Evolutionary conservation across 2,113 vertebrate species (phyloP), one percentile per base, ranked within the genome.

Genomic region (Lepisosteus oculatus): DNA sequence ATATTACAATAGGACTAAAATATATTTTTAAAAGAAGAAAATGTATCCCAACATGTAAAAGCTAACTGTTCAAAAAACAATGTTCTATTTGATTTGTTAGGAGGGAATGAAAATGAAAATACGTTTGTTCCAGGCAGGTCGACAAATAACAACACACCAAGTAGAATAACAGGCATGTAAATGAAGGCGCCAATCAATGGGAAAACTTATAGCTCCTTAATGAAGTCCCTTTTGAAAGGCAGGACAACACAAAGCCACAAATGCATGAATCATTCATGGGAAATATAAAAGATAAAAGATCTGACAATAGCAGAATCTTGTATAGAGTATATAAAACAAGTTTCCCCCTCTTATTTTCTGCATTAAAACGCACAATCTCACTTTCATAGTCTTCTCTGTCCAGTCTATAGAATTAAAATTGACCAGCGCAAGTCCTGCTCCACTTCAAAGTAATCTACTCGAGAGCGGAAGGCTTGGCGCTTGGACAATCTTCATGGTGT

Each of bases 181-280:
- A 89, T 82, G 84, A 87, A 87, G 82, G 74, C 83, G 83, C 75
- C 81, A 76, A 81, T 92, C 91, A 93, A 93, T 92, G 87, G 89
- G 87, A 82, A 92, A 92, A 93, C 91, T 87, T 93, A 91, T 83
- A 91, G 90, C 89, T 94, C 93, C 89, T 90, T 93, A 93, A 94
- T 93, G 91, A 92, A 92, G 87, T 91, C 90, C 90, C 87, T 87
- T 81, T 87, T 95, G 92, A 94, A 95, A 94, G 87, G 87, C 80
- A 88, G 87, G 75, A 84, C 86, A 73, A 87, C 85, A 94, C 94
- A 95, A 93, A 94, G 91, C 91, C 89, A 88, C 86, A 72, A 79
- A 89, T 86, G 91, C 93, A 94, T 95, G 94, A 95, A 95, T 96
- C 94, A 95, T 96, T 95, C 94, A 95, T 96, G 95, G 94, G 87